phyloP scores from a whole-genome alignment of 2,797 vertebrate species.

The Dipus sagitta region DNA sequence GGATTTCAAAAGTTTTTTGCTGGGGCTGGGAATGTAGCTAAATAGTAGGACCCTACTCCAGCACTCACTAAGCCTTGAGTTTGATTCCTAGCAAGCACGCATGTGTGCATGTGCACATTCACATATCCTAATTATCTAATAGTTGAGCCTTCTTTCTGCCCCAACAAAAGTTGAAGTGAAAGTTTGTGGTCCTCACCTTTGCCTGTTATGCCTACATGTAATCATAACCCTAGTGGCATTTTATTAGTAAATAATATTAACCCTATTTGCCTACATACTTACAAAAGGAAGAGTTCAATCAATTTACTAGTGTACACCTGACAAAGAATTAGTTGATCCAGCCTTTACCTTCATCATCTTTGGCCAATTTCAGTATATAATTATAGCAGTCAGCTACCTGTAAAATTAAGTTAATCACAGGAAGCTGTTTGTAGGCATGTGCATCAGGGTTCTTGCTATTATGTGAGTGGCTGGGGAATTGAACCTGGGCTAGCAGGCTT shows the following conservation, averaged over 20 bases:
- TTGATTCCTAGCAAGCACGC: background rate
- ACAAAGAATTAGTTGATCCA: background rate
- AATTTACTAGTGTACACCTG: background rate
- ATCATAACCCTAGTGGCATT: conserved; percentile 5
- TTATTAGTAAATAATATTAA: conserved; percentile 9
- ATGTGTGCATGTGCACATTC: background rate
- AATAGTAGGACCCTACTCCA: background rate
- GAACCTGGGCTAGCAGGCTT: too few species aligned
- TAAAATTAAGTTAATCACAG: conserved; percentile 41
- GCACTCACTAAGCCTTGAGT: background rate
- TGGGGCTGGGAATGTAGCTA: background rate
- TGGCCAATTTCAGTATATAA: conserved; percentile 22
- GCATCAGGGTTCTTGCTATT: too few species aligned
- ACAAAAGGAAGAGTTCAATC: background rate
- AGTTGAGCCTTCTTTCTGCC: background rate
- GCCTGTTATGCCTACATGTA: conserved; percentile 14
- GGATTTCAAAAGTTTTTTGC: background rate
- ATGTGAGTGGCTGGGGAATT: too few species aligned
- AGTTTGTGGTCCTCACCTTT: background rate
- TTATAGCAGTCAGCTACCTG: background rate
- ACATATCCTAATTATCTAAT: background rate
- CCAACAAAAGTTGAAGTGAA: conserved; percentile 31
- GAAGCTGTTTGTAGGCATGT: background rate
- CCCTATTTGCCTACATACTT: conserved; percentile 45
- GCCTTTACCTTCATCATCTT: conserved; percentile 3